Conservation (phyloP, 2,888 invertebrate species). For the Acronicta alni region DNA sequence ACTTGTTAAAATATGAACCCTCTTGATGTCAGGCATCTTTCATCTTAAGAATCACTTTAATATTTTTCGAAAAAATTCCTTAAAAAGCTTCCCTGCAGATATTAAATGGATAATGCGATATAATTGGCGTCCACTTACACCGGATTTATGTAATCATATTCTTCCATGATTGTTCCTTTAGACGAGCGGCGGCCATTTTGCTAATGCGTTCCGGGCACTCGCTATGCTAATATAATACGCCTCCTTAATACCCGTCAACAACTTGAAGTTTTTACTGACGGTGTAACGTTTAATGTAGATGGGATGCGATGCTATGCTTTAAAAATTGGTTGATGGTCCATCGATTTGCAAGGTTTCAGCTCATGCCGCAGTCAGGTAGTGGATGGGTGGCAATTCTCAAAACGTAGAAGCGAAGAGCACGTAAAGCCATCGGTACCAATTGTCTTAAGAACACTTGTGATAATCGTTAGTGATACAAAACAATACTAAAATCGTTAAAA, state of each 20-base stretch:
- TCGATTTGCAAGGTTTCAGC: too few species aligned
- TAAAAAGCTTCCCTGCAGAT: slow-evolving; percentile 17
- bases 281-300: slow-evolving; percentile 23
- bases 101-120: slow-evolving; percentile 48
- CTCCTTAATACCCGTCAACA: slow-evolving; percentile 68
- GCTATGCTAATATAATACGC: slow-evolving; percentile 69
- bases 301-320: slow-evolving; percentile 6
- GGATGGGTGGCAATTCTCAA: too few species aligned
- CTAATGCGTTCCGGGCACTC: slow-evolving; percentile 60
- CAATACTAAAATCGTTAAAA: too few species aligned
- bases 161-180: slow-evolving; percentile 46
- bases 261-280: slow-evolving; percentile 48
- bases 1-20: background rate
- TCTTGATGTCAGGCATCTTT: background rate
- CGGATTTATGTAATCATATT: slow-evolving; percentile 55
- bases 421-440: too few species aligned
- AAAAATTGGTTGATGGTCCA: too few species aligned
- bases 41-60: slow-evolving; percentile 13
- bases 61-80: slow-evolving; percentile 33
- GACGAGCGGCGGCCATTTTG: slow-evolving; percentile 55
- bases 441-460: too few species aligned
- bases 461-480: too few species aligned
- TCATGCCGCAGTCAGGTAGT: too few species aligned
- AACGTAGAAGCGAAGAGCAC: too few species aligned
- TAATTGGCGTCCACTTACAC: slow-evolving; percentile 58